Evolutionary conservation across 2,113 vertebrate genomes (phyloP).

Genomic region (Pituophis catenifer): DNA sequence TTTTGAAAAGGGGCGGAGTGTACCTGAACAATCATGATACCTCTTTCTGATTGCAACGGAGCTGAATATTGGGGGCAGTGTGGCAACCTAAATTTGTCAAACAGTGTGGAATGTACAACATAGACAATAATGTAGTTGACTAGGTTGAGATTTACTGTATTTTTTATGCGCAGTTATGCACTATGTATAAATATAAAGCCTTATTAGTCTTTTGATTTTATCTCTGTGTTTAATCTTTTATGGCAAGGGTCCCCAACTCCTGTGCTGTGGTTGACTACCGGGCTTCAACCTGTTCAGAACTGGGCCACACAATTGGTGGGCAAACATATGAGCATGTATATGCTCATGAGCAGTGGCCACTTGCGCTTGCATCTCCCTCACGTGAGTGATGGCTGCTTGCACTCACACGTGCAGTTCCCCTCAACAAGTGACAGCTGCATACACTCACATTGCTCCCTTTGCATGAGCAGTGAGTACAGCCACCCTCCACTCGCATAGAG

Average conservation of each 20-base stretch:
- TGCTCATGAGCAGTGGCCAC: not conserved
- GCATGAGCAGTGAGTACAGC: too few species aligned
- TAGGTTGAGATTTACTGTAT: not conserved
- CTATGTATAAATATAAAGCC: not conserved
- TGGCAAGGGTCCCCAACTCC: not conserved
- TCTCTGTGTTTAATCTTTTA: not conserved
- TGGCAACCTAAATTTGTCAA: not conserved
- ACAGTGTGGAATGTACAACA: not conserved
- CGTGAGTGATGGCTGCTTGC: not conserved
- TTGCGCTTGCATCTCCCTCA: not conserved
- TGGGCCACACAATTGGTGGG: fast-evolving
- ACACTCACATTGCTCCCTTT: not conserved
- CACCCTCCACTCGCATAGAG: not conserved
- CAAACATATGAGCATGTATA: not conserved
- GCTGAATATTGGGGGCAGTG: not conserved
- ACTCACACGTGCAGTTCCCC: not conserved
- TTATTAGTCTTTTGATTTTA: not conserved
- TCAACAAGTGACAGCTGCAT: too few species aligned
- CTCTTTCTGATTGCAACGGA: not conserved
- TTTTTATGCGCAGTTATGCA: not conserved
- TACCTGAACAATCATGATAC: not conserved
- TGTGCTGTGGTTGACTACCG: not conserved
- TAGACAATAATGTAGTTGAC: not conserved
- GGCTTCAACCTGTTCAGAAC: not conserved
- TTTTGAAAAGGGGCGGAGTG: not conserved